A percentile compares a stretch with the other conserved stretches of the same genome.
phyloP scores from a whole-genome alignment of 2,888 invertebrate species.

The Rapana venosa region DNA sequence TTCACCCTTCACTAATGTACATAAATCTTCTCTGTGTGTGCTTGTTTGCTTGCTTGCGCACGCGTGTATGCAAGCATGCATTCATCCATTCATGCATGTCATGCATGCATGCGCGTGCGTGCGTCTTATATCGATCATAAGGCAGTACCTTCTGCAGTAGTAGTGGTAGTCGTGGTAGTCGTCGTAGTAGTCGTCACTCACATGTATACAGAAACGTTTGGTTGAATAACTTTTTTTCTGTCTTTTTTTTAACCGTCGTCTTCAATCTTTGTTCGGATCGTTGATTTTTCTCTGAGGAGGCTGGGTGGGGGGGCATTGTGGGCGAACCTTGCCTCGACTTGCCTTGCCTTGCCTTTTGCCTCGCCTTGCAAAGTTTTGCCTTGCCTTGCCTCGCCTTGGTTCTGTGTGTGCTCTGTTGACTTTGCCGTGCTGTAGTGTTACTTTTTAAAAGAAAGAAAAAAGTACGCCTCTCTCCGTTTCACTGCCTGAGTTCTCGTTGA shows the following conservation, averaged over 20 bases:
- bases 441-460: not conserved
- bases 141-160: not conserved
- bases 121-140: not conserved
- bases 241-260: not conserved
- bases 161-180: not conserved
- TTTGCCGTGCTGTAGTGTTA: conserved; percentile 10
- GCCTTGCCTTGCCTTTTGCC: too few species aligned
- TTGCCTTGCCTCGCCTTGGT: not conserved
- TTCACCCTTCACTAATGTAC: too few species aligned
- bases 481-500: conserved; percentile 13
- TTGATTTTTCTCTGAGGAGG: not conserved
- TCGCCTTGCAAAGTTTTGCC: too few species aligned
- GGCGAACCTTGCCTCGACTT: too few species aligned
- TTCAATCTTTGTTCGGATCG: not conserved
- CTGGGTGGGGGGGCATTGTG: too few species aligned
- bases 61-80: not conserved
- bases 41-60: not conserved
- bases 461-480: not conserved
- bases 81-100: not conserved
- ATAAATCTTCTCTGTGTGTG: too few species aligned
- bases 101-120: not conserved
- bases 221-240: not conserved
- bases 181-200: not conserved
- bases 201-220: not conserved
- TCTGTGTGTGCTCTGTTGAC: conserved; percentile 2